Conservation (phyloP, 2,888 invertebrate genomes). For the Iselma pallidipennis region DNA sequence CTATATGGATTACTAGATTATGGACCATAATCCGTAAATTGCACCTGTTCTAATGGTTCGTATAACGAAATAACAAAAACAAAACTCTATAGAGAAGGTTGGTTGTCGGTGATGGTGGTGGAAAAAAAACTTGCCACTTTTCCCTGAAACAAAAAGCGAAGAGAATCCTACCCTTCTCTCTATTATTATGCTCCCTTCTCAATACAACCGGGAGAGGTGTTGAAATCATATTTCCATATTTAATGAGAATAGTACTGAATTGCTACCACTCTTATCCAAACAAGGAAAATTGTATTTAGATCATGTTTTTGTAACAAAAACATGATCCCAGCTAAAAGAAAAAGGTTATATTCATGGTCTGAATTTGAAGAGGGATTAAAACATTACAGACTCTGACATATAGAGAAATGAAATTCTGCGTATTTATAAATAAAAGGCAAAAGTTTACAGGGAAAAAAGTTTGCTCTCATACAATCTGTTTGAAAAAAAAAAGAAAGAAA, state of each 20-base stretch:
- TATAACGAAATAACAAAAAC: not conserved
- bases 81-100: not conserved
- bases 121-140: too few relatives aligned
- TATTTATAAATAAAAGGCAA: slow-evolving; percentile 23
- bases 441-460: slow-evolving; percentile 25
- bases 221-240: slow-evolving; percentile 24
- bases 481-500: too few relatives aligned
- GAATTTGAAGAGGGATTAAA: slow-evolving; percentile 31
- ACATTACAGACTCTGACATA: slow-evolving; percentile 37
- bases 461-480: slow-evolving; percentile 11
- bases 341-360: slow-evolving; percentile 22
- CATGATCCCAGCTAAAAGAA: too few relatives aligned
- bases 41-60: slow-evolving; percentile 32
- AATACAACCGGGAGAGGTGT: slow-evolving; percentile 7
- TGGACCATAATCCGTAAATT: slow-evolving; percentile 32
- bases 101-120: too few relatives aligned
- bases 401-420: slow-evolving; percentile 34
- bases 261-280: not conserved
- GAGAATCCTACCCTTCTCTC: not conserved
- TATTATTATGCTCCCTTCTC: slow-evolving; percentile 4
- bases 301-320: slow-evolving; percentile 17
- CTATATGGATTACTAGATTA: slow-evolving; percentile 34
- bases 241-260: slow-evolving; percentile 12
- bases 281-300: not conserved
- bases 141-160: not conserved